A percentile compares a stretch with the other conserved stretches of the same genome.
Evolutionary conservation across 2,113 vertebrate species (phyloP).

Genomic region (Haplochromis vanheusdeni): DNA sequence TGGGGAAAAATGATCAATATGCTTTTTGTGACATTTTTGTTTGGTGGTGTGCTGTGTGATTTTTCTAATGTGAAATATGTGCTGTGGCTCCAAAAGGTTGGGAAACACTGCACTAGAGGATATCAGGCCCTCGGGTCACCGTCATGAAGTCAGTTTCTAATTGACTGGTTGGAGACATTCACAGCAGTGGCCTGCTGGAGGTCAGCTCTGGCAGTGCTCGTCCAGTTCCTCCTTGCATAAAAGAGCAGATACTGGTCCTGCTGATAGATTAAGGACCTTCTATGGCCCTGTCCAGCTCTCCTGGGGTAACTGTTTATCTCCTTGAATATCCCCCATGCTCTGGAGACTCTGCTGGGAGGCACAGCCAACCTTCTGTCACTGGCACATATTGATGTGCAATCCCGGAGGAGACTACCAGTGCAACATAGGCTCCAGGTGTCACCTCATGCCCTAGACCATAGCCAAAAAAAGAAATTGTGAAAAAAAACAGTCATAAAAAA

Average conservation of each 20-base stretch:
- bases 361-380: neutral
- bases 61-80: neutral
- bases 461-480: neutral
- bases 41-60: neutral
- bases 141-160: neutral
- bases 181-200: neutral
- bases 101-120: neutral
- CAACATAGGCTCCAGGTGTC: neutral
- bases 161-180: neutral
- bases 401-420: neutral
- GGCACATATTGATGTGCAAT: neutral
- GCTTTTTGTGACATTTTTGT: neutral
- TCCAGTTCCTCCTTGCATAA: neutral
- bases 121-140: neutral
- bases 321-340: neutral
- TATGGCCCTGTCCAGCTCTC: neutral
- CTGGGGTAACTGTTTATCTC: neutral
- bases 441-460: neutral
- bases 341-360: neutral
- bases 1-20: neutral
- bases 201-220: neutral
- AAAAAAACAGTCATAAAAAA: neutral
- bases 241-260: neutral
- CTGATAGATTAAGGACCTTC: neutral
- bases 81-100: neutral